phyloP scores from a whole-genome alignment of 2,113 vertebrate genomes.

The Prionailurus viverrinus region DNA sequence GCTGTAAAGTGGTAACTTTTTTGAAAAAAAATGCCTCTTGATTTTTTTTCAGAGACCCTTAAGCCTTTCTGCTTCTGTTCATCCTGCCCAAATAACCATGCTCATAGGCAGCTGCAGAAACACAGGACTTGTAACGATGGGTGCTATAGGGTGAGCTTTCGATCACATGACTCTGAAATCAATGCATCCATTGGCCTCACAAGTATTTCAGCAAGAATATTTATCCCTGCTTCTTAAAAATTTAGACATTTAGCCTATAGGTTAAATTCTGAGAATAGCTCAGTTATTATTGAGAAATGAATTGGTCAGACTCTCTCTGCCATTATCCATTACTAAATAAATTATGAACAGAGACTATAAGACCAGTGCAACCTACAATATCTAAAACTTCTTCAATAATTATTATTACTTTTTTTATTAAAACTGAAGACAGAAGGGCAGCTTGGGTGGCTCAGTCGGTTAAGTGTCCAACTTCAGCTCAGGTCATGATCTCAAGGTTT shows the following conservation, averaged over 20 bases:
- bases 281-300: background rate
- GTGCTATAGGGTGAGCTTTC: background rate
- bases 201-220: background rate
- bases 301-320: background rate
- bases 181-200: background rate
- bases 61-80: background rate
- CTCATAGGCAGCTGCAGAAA: background rate
- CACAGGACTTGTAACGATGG: background rate
- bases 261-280: background rate
- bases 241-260: background rate
- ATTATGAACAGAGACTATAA: background rate
- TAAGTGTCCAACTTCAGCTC: no score
- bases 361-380: background rate
- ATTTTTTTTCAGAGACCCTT: background rate
- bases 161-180: background rate
- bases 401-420: background rate
- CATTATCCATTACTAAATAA: background rate
- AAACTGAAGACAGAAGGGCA: background rate
- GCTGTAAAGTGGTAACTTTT: background rate
- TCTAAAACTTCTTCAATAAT: background rate
- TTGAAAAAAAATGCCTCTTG: background rate
- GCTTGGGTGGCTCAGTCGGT: no score
- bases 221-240: background rate
- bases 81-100: background rate
- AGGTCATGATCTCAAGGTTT: no score